phyloP scores from a whole-genome alignment of 2,888 invertebrate genomes.

The Ormyrus labotus region DNA sequence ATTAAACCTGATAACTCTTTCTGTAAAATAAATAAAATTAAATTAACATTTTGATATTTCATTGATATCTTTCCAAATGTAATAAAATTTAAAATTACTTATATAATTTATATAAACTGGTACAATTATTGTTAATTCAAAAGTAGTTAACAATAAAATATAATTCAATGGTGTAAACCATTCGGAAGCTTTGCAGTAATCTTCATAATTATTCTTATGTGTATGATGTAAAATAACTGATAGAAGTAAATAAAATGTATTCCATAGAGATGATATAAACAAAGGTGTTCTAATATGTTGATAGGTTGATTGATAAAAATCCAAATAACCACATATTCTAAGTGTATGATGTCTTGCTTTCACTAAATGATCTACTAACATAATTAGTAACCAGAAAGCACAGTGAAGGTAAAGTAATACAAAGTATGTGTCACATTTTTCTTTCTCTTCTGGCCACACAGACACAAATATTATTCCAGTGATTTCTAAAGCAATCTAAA shows the following conservation, averaged over 20 bases:
- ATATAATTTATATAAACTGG: constrained; percentile 79
- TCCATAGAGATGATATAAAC: constrained; percentile 80
- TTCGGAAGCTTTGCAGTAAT: constrained; percentile 77
- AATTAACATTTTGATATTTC: not conserved
- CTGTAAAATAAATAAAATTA: constrained; percentile 71
- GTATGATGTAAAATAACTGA: constrained; percentile 72
- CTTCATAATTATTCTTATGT: constrained; percentile 70
- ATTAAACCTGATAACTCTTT: constrained; percentile 80
- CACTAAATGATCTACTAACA: constrained; percentile 77
- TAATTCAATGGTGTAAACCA: constrained; percentile 73
- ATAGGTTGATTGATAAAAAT: constrained; percentile 81
- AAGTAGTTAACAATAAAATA: constrained; percentile 76
- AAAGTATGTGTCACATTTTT: constrained; percentile 73
- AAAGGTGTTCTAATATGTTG: constrained; percentile 80
- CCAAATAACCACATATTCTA: constrained; percentile 82
- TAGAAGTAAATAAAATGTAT: constrained; percentile 68
- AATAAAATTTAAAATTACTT: constrained; percentile 71
- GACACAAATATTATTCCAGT: constrained; percentile 71
- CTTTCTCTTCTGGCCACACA: constrained; percentile 69
- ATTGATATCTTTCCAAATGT: too few relatives aligned
- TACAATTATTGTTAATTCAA: constrained; percentile 76
- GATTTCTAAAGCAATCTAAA: constrained; percentile 70
- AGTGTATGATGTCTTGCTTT: constrained; percentile 80
- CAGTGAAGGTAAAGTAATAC: constrained; percentile 72
- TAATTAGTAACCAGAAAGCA: constrained; percentile 68